Conservation (phyloP, 2,797 vertebrate genomes). For the Prionace glauca region DNA sequence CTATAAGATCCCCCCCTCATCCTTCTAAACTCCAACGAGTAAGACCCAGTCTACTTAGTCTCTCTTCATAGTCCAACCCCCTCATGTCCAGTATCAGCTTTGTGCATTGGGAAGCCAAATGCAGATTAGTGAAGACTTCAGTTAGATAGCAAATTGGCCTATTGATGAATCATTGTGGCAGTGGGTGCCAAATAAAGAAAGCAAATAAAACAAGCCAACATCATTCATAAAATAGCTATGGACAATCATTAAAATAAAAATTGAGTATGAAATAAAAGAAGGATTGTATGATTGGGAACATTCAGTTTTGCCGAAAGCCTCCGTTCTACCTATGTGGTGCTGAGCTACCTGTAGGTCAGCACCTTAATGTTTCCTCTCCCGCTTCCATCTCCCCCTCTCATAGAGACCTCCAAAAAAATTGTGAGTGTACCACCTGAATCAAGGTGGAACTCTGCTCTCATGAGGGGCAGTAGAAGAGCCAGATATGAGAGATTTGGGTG, state of each 20-base stretch:
- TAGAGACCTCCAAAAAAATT: neutral
- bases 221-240: neutral
- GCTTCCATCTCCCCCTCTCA: neutral
- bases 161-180: neutral
- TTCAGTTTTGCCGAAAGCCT: neutral
- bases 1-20: too few species aligned
- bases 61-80: too few species aligned
- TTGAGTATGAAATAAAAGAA: neutral
- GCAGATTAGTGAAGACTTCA: neutral
- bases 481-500: neutral
- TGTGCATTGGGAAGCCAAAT: neutral
- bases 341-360: neutral
- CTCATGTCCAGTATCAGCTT: too few species aligned
- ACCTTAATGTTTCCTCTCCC: neutral
- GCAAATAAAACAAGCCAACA: neutral
- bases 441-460: neutral
- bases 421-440: neutral
- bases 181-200: neutral
- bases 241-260: neutral
- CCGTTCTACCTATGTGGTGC: neutral
- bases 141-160: neutral
- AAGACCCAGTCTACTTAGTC: too few species aligned
- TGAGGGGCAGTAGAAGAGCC: neutral
- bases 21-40: too few species aligned
- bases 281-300: too few species aligned